Percentiles rank a stretch among this genome's conserved stretches.
These are phyloP conservation scores for Siphamia tubifer DNA, from an alignment of 2,113 vertebrate species.

Conservation along the genomic window DNA sequence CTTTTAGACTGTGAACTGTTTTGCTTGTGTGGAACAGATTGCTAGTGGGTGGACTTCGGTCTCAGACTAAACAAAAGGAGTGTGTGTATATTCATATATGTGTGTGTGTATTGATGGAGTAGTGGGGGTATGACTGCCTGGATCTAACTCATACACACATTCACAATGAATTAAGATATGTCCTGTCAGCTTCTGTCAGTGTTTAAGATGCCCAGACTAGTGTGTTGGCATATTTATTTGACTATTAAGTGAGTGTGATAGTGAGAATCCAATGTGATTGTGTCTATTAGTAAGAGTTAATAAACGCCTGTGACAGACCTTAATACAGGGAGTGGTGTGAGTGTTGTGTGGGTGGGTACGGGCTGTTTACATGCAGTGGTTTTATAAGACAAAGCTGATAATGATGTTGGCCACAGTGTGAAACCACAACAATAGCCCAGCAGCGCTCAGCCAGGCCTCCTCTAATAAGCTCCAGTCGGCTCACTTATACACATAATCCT, in stretches of 20 bases:
- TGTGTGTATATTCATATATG: not conserved
- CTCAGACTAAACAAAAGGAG: constrained; percentile 57
- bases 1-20: constrained; percentile 13
- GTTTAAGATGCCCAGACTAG: not conserved
- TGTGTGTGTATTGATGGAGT: not conserved
- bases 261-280: not conserved
- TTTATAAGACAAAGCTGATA: constrained; percentile 60
- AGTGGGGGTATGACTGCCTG: not conserved
- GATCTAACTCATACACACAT: not conserved
- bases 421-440: constrained; percentile 61
- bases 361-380: constrained; percentile 34
- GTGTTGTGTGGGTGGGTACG: constrained; percentile 9
- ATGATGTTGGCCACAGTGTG: constrained; percentile 55
- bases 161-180: not conserved
- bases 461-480: constrained; percentile 52
- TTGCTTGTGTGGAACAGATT: constrained; percentile 59
- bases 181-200: not conserved
- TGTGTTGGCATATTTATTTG: not conserved
- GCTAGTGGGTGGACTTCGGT: constrained; percentile 59
- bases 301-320: not conserved
- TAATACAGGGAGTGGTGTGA: not conserved
- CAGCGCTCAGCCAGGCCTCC: constrained; percentile 41
- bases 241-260: not conserved
- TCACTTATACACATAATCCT: constrained; percentile 49
- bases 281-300: not conserved